Evolutionary conservation across 1,140 invertebrate genomes (phyloP).

Genomic region (Drosophila ananassae): DNA sequence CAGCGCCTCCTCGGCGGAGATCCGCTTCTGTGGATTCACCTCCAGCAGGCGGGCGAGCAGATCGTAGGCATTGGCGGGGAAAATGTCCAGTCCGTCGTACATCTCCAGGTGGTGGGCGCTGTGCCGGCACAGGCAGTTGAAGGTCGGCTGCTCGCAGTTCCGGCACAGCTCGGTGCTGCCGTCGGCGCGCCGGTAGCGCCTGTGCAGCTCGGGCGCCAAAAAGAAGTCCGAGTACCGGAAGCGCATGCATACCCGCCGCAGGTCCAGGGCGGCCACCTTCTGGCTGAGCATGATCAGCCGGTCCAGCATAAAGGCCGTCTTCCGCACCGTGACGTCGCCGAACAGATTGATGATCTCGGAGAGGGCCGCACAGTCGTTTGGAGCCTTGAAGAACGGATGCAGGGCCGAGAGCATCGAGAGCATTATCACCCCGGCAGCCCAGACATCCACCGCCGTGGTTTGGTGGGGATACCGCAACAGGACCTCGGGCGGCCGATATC

Average conservation of each 20-base stretch:
- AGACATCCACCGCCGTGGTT: conserved; percentile 93
- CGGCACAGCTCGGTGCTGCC: conserved; percentile 70
- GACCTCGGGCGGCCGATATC: conserved; percentile 94
- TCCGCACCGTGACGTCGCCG: conserved; percentile 89
- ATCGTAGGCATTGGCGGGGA: conserved; percentile 92
- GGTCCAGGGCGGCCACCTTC: conserved; percentile 84
- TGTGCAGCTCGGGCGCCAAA: conserved; percentile 54
- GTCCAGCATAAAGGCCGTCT: conserved; percentile 88
- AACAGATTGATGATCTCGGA: conserved; percentile 93
- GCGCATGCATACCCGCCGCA: conserved; percentile 85
- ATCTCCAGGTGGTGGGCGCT: conserved; percentile 52
- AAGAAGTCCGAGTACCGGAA: conserved; percentile 76
- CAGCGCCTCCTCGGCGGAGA: conserved; percentile 98
- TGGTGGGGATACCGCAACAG: conserved; percentile 91
- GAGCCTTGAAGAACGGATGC: conserved; percentile 94
- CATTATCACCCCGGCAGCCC: conserved; percentile 95
- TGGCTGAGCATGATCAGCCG: conserved; percentile 86
- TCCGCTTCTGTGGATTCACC: conserved; percentile 98
- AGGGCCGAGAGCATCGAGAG: conserved; percentile 90
- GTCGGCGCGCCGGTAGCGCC: conserved; percentile 58
- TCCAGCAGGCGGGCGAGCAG: conserved; percentile 99
- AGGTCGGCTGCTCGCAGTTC: conserved; percentile 72
- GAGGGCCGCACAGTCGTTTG: conserved; percentile 91
- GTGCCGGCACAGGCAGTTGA: conserved; percentile 74
- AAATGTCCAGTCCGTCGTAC: conserved; percentile 67